Evolutionary conservation across 2,888 invertebrate species (phyloP), one percentile per base, ranked within the genome.

Genomic region (Orthosia gracilis): DNA sequence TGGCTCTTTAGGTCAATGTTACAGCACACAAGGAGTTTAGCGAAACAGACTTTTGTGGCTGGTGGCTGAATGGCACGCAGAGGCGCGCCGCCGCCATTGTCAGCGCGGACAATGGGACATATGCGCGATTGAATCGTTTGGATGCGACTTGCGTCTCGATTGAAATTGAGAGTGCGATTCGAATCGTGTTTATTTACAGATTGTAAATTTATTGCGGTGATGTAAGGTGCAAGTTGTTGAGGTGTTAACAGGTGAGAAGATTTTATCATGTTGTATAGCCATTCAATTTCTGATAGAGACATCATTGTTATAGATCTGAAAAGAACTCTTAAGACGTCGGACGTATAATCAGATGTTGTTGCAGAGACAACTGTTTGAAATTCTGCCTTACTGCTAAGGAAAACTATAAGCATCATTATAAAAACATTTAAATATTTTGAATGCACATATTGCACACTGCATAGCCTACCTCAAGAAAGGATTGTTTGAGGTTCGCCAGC

Each of bases 1-100:
- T 95, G 94, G 94, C 91, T 94, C 95, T 95, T 94, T 95, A 94
- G 96, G 96, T 96, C 95, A 96, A 96, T 95, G 95, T 95, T 95
- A 95, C 94, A 94, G 92, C 91, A 91, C 87, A 92, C 93, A 94
- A 95, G 94, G 95, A 95, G 94, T 95, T 94, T 94, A 94, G 94
- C 92, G 92, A 94, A 95, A 94, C 94, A 95, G 92, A 95, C 94
- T 96, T 95, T 94, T 95, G 95, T 94, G 93, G 92, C 87, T 86
- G 88, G 83, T 82, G 80, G 85, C 78, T 94, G 93, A 94, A 94
- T 94, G 89, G 93, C 89, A 93, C 93, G 91, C 91, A 89, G 92
- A 91, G 89, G 89, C 88, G 89, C 86, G 89, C 88, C 85, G 81
- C 69, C 83, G 79, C 82, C 90, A 93, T 95, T 95, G 94, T 95